Base-by-base conservation (phyloP, 2,113 vertebrate genomes). In the Zeus faber region DNA sequence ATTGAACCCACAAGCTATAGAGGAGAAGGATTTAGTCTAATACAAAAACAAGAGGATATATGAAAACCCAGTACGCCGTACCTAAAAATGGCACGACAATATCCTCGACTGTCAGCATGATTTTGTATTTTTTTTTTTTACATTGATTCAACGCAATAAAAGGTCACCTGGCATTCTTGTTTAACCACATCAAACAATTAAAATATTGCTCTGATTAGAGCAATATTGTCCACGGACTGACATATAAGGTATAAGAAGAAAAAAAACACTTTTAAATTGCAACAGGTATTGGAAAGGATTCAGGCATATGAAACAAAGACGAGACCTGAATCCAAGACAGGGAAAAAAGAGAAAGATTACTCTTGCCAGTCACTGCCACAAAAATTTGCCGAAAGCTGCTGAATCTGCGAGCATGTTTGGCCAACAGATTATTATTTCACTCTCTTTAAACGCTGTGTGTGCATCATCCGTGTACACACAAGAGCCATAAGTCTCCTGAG, bases 401-500 rank as follows among this genome's bases (percentile, higher is more conserved):
- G 13, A 33, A 33, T 56, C 31, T n/a, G 25, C 9, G 18, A 56
- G 14, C 40, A 49, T 47, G 37, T 43, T 41, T 26, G 37, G 45
- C 13, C 51, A 54, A 18, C 10, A 27, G 13, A 33, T 44, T 29
- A 57, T 47, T 7, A 52, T 87, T 89, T 90, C 79, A 87, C 77
- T 84, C 80, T 67, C 81, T 72, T 79, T 79, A 80, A 85, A 90
- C 72, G 77, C 76, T 75, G 84, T 77, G 75, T 72, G 85, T 76
- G 86, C 82, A 85, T 79, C 85, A 83, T 89, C 85, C 80, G 70
- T 86, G 65, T 77, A 67, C 89, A 81, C 63, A 79, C 49, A 87
- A 83, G 29, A 85, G 85, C 85, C 86, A 87, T 89, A 83, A 82
- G 82, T 85, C 27, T 80, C 79, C 78, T 80, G 83, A 88, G 69